Evolutionary conservation across 2,888 invertebrate species (phyloP).

Genomic region (Drosophila austrosaltans): DNA sequence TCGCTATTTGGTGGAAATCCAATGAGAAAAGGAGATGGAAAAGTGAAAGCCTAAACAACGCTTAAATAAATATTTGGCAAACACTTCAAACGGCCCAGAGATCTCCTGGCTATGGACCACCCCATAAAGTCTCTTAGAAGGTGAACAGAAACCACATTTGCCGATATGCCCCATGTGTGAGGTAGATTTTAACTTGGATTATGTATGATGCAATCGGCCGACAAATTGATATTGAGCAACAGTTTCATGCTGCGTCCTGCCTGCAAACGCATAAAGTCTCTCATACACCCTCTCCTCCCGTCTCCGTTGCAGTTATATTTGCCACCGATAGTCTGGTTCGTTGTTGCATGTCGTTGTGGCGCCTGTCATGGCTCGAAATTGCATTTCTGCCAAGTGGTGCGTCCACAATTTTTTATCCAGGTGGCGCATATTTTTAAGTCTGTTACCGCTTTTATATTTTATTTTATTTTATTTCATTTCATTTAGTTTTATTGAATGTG

Average conservation of each 20-base stretch:
- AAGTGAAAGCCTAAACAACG: slow-evolving; percentile 24
- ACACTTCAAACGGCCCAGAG: slow-evolving; percentile 18
- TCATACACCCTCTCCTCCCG: slow-evolving; percentile 8
- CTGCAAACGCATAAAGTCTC: slow-evolving; percentile 25
- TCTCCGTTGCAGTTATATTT: neutral
- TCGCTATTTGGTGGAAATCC: slow-evolving; percentile 5
- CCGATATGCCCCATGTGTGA: neutral
- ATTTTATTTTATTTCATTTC: slow-evolving; percentile 23
- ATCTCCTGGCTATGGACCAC: slow-evolving; percentile 2
- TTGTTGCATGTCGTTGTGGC: slow-evolving; percentile 50
- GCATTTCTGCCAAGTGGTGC: slow-evolving; percentile 48
- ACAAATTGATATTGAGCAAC: slow-evolving; percentile 54
- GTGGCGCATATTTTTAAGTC: slow-evolving; percentile 51
- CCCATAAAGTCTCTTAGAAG: slow-evolving; percentile 4
- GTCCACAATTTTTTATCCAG: slow-evolving; percentile 55
- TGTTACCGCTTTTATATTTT: slow-evolving; percentile 32
- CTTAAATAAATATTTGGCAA: slow-evolving; percentile 63
- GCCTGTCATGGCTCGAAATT: slow-evolving; percentile 59
- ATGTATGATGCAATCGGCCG: slow-evolving; percentile 57
- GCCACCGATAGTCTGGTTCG: slow-evolving; percentile 35
- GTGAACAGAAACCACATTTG: neutral
- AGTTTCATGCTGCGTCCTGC: slow-evolving; percentile 48
- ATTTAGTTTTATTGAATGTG: slow-evolving; percentile 57
- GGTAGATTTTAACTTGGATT: slow-evolving; percentile 20
- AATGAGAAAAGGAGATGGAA: slow-evolving; percentile 13